phyloP scores from a whole-genome alignment of 2,113 vertebrate species.

The Alethe castanea region DNA sequence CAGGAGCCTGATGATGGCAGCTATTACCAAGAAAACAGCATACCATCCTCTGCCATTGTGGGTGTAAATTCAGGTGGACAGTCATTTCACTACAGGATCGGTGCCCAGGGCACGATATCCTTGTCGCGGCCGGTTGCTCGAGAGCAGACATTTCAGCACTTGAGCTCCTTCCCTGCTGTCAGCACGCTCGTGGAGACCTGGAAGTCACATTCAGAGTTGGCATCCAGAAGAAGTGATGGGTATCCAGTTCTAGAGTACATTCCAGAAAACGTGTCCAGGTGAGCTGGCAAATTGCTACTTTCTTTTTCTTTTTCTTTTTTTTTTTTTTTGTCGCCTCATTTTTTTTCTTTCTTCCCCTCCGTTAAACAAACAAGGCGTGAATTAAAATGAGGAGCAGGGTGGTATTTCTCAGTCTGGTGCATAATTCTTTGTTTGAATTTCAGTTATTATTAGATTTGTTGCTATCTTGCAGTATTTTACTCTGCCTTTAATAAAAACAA shows the following conservation, averaged over 20 bases:
- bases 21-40: constrained; percentile 91
- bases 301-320: no score
- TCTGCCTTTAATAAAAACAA: constrained; percentile 2
- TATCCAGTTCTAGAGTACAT: constrained; percentile 93
- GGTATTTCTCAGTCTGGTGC: background rate
- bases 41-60: constrained; percentile 92
- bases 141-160: constrained; percentile 92
- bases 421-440: background rate
- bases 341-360: background rate
- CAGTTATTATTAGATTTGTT: background rate
- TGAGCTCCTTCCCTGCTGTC: constrained; percentile 94
- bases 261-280: constrained; percentile 87
- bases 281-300: background rate
- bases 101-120: constrained; percentile 96
- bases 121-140: constrained; percentile 88
- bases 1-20: constrained; percentile 91
- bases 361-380: background rate
- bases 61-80: constrained; percentile 98
- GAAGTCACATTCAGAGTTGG: constrained; percentile 91
- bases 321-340: no score
- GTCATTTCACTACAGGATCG: constrained; percentile 99
- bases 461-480: background rate
- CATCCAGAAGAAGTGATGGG: constrained; percentile 86
- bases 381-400: background rate
- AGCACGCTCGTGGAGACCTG: constrained; percentile 92